Evolutionary conservation across 64 coral and sea anemone genomes (phyloP), one percentile per base, ranked within the genome.

Genomic region (Cladopsammia gracilis): DNA sequence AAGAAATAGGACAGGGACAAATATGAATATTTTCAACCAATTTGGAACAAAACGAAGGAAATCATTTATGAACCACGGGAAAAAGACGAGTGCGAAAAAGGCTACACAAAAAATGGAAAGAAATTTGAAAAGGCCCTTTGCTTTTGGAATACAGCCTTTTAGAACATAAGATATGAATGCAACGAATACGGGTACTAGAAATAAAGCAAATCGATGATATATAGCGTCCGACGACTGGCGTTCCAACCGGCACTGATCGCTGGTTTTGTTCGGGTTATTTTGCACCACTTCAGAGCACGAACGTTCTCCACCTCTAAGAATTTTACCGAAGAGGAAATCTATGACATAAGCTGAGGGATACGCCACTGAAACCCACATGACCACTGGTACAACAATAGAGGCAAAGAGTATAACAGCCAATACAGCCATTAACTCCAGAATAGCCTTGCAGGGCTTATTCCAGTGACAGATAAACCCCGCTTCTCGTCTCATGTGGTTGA

Each of bases 11-110:
- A 74, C 44, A 53, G 86, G 61, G 47, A 65, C 60, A n/a, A 93
- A 49, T 20, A 87, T 44, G 45, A 87, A 19, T 15, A 87, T 77
- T 52, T 87, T 93, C 20, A 93, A 64, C 82, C 83, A 87, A 34
- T 67, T 24, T 11, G 91, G 82, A 23, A 76, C 51, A 18, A 87
- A 50, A 15, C 71, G 74, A 48, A 92, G 48, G 22, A 75, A 92
- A 59, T 92, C 68, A 18, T 87, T 64, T 73, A 93, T 34, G 62
- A 93, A 87, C 91, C 91, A 93, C 6, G 91, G 91, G 3, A 93
- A 72, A 78, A 87, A 93, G 11, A 77, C 19, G 6, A 54, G 20
- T 50, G 19, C 47, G 48, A 77, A 77, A n/a, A 53, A n/a, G 44
- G 53, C 12, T 23, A 54, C 4, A 54, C 47, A 10, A 24, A 53